Evolutionary conservation across 2,888 invertebrate species (phyloP).

Genomic region (Drosophila anomalata): DNA sequence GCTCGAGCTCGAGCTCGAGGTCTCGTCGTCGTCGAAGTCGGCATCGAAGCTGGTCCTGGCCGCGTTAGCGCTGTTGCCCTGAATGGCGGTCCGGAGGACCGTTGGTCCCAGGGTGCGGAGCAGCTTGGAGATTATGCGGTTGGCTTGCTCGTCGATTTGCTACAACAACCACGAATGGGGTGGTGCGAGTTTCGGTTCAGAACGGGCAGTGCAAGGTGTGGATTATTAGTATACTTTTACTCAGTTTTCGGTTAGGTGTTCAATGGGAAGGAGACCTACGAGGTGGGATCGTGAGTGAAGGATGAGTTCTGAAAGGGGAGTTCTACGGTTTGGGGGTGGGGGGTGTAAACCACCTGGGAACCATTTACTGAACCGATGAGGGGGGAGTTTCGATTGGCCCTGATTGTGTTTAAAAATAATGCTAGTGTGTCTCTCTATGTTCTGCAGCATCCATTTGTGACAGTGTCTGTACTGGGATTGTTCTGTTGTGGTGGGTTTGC

Average conservation of each 20-base stretch:
- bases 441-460: constrained; percentile 23
- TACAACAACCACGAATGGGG: constrained; percentile 79
- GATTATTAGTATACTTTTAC: constrained; percentile 1
- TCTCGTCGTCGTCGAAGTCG: constrained; percentile 84
- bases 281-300: background rate
- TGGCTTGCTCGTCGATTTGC: constrained; percentile 84
- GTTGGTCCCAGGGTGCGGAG: constrained; percentile 90
- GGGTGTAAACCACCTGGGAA: background rate
- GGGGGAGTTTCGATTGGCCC: constrained; percentile 12
- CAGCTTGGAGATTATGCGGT: constrained; percentile 84
- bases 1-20: constrained; percentile 48
- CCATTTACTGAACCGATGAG: constrained; percentile 15
- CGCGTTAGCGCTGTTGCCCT: constrained; percentile 81
- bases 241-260: background rate
- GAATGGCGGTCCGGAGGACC: constrained; percentile 85
- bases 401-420: constrained; percentile 13
- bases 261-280: background rate
- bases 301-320: background rate
- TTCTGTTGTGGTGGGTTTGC: constrained; percentile 26
- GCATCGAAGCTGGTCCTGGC: constrained; percentile 85
- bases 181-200: constrained; percentile 26
- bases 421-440: constrained; percentile 21
- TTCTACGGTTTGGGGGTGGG: background rate
- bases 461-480: constrained; percentile 13
- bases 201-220: constrained; percentile 7